A percentile compares a stretch with the other conserved stretches of the same genome.
These are phyloP conservation scores for Puntigrus tetrazona DNA, from an alignment of 2,113 vertebrate species.

Conservation along the genomic window DNA sequence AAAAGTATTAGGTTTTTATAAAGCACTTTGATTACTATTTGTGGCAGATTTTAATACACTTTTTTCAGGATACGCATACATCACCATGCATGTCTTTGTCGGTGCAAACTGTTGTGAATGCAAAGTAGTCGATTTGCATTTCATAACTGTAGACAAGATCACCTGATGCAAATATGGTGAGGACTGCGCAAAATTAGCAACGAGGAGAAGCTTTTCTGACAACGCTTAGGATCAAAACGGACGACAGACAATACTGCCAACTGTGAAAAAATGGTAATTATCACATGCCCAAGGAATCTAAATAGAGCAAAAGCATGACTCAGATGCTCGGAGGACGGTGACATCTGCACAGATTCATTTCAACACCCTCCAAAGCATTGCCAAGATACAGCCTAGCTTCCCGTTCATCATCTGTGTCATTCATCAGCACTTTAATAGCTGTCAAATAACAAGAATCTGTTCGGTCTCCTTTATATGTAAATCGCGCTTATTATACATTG, in stretches of 20 bases:
- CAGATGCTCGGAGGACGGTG: neutral
- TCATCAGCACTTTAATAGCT: neutral
- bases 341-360: neutral
- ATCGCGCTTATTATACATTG: neutral
- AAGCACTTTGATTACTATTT: too few species aligned
- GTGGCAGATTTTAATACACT: too few species aligned
- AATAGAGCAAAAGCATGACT: slow-evolving; percentile 1
- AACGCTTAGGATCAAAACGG: neutral
- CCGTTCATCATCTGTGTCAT: neutral
- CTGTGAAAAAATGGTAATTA: neutral
- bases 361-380: neutral
- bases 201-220: too few species aligned
- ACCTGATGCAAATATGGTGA: neutral
- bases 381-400: neutral
- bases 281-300: neutral
- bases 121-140: neutral
- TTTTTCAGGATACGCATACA: neutral
- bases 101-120: neutral
- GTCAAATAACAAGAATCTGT: neutral
- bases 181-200: neutral
- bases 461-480: neutral
- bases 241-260: neutral
- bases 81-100: neutral
- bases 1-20: neutral
- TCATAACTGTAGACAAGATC: neutral